These are phyloP conservation scores for Oreochromis aureus DNA, from an alignment of 2,113 vertebrate species.

Conservation along the genomic window DNA sequence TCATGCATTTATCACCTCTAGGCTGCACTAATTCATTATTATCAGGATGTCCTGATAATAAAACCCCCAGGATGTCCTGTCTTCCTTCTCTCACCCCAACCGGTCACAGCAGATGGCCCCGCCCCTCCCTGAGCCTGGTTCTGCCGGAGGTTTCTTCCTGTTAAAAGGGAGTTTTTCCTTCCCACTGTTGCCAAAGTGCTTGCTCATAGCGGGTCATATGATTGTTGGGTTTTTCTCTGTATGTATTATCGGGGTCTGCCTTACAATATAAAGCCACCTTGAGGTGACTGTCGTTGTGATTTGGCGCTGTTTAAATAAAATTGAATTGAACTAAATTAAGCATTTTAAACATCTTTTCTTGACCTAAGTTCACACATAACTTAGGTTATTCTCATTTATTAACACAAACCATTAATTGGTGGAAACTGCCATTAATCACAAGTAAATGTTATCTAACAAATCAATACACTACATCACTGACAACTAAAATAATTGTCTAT, in stretches of 20 bases:
- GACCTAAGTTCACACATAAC: background rate
- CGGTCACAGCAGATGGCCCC: fast-evolving
- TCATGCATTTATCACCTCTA: too few relatives aligned
- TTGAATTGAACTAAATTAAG: background rate
- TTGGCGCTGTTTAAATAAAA: too few relatives aligned
- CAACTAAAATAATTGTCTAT: background rate
- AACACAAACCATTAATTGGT: background rate
- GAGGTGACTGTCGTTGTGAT: too few relatives aligned
- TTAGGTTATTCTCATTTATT: background rate
- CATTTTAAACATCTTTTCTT: background rate
- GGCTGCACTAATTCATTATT: too few relatives aligned
- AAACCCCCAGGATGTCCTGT: too few relatives aligned
- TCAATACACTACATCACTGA: background rate
- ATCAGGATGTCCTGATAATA: too few relatives aligned
- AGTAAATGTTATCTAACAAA: background rate
- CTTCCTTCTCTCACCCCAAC: too few relatives aligned
- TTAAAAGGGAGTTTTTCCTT: too few relatives aligned
- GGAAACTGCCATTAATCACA: background rate
- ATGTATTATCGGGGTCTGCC: too few relatives aligned
- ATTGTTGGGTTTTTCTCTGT: fast-evolving
- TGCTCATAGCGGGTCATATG: too few relatives aligned
- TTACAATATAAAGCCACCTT: too few relatives aligned
- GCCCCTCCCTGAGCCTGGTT: fast-evolving
- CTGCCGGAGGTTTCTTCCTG: fast-evolving
- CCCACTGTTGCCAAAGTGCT: too few relatives aligned